These are phyloP conservation scores for Caenorhabditis plicata DNA, from an alignment of 2,888 invertebrate species.

Conservation along the genomic window DNA sequence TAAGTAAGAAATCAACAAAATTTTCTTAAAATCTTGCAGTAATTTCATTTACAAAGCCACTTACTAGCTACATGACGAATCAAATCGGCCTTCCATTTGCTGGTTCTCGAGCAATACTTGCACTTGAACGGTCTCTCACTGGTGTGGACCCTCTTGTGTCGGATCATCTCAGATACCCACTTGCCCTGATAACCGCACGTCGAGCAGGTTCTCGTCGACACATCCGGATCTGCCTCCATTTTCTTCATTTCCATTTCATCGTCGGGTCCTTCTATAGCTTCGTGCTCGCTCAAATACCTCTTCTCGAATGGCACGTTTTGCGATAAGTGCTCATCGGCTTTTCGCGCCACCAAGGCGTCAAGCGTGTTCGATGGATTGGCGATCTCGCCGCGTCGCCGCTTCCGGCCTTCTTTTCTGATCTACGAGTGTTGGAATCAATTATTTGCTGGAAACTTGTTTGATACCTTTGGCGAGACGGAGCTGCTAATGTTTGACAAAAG, in stretches of 20 bases:
- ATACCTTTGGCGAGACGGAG: no score
- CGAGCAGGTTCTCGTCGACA: conserved; percentile 63
- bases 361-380: conserved; percentile 63
- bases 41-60: conserved; percentile 7
- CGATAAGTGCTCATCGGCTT: conserved; percentile 60
- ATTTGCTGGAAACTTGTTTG: no score
- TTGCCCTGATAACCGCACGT: conserved; percentile 66
- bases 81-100: conserved; percentile 70
- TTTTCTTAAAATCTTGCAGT: no score
- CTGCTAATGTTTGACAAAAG: conserved; percentile 18
- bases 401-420: no score
- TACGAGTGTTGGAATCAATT: no score
- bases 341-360: conserved; percentile 59
- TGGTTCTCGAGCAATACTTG: conserved; percentile 68
- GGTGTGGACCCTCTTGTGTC: conserved; percentile 68
- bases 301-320: conserved; percentile 52
- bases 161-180: conserved; percentile 68
- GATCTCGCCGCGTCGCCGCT: conserved; percentile 38
- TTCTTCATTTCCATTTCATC: conserved; percentile 61
- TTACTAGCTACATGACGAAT: conserved; percentile 68
- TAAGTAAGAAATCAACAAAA: no score
- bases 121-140: conserved; percentile 69
- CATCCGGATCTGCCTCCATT: conserved; percentile 64
- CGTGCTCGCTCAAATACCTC: conserved; percentile 61
- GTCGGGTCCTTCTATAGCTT: conserved; percentile 65